Base-by-base conservation (phyloP, 2,113 vertebrate genomes). In the Arothron firmamentum region DNA sequence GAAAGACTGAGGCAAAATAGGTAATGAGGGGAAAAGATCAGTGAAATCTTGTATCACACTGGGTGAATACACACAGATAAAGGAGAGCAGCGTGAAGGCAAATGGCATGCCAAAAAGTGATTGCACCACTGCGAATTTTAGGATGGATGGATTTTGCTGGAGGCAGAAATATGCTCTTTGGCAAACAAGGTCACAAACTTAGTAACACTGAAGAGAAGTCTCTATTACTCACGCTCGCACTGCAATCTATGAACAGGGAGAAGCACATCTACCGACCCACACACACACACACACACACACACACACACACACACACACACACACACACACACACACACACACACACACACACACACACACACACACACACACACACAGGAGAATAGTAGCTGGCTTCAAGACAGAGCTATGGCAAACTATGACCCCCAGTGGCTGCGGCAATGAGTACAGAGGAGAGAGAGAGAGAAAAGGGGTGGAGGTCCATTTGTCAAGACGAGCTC, bases 361-460 rank as follows among this genome's bases (percentile, higher is more conserved):
- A 56, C 11, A 57, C 23, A 55, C n/a, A 17, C 56, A 45, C 43
- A 42, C 54, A 52, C 31, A 41, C 41, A 54, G 43, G 3, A 60
- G 21, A 12, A 17, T n/a, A 31, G 41, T 18, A 67, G 54, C 38
- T 58, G 56, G 56, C 31, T 59, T 49, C 56, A 53, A 72, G 54
- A 51, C 49, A 60, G 52, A 81, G 73, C 56, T 65, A 56, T 31
- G 80, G 72, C 51, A 71, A 84, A 85, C 81, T 72, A 87, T 86
- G 86, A 88, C 86, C 84, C 72, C 86, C 78, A 85, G 86, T 86
- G 84, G 84, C 59, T 77, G 74, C 59, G 56, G 6, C 21, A 11
- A 70, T 59, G 70, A 66, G 58, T 70, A 62, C 17, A 52, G 53
- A 67, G 16, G 43, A 41, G 14, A 54, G 47, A 45, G 47, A 45